Conservation (phyloP, 53 echinoderm and acorn worm species). For the Holothuria scabra region DNA sequence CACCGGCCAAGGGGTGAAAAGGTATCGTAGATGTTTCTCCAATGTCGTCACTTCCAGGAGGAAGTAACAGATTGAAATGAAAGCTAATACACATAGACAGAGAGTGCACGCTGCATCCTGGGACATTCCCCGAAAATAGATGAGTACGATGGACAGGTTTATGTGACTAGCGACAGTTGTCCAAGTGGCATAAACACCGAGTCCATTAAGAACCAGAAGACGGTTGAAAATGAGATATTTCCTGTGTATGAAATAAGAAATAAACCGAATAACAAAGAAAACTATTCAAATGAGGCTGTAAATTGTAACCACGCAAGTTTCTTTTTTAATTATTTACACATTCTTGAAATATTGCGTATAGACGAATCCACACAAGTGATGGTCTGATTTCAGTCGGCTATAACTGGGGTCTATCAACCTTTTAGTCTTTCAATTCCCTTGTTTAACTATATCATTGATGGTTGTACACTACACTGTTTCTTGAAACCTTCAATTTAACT, state of each 20-base stretch:
- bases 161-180: slow-evolving; percentile 76
- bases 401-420: too few relatives aligned
- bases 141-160: slow-evolving; percentile 73
- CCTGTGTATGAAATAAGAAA: slow-evolving; percentile 43
- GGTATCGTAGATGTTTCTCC: slow-evolving; percentile 67
- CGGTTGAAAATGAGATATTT: slow-evolving; percentile 63
- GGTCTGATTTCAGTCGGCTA: too few relatives aligned
- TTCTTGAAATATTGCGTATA: too few relatives aligned
- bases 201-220: slow-evolving; percentile 75
- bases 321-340: too few relatives aligned
- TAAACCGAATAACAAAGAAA: background rate
- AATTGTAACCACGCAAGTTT: too few relatives aligned
- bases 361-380: too few relatives aligned
- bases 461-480: too few relatives aligned
- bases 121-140: slow-evolving; percentile 52
- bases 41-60: slow-evolving; percentile 60
- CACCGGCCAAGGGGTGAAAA: slow-evolving; percentile 62
- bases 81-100: slow-evolving; percentile 54
- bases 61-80: slow-evolving; percentile 51
- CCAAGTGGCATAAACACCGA: slow-evolving; percentile 85
- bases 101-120: slow-evolving; percentile 55
- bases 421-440: too few relatives aligned
- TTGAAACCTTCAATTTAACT: too few relatives aligned
- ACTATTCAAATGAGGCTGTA: too few relatives aligned
- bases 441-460: too few relatives aligned